A percentile compares a stretch with the other conserved stretches of the same genome.
These are phyloP conservation scores for Ornithoptera priamus DNA, from an alignment of 2,888 invertebrate species.

Conservation along the genomic window DNA sequence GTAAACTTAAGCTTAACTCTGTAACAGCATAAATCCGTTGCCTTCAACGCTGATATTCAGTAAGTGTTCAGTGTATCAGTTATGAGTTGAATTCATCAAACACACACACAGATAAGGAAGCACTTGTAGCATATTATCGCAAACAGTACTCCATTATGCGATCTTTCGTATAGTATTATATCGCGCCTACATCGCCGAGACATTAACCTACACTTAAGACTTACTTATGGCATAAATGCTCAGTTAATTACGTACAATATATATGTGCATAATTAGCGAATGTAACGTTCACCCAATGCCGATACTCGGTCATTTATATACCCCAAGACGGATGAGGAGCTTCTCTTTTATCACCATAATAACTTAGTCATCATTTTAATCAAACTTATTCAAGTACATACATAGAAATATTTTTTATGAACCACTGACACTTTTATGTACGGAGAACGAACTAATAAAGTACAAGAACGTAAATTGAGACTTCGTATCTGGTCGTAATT, in stretches of 20 bases:
- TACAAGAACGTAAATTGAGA: too few relatives aligned
- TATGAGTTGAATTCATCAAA: neutral
- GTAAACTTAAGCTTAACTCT: neutral
- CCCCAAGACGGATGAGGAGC: too few relatives aligned
- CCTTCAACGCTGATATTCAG: neutral
- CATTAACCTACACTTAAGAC: slow-evolving; percentile 20
- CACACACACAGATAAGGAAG: slow-evolving; percentile 16
- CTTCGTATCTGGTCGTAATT: too few relatives aligned
- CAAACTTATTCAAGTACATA: too few relatives aligned
- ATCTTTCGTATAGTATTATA: slow-evolving; percentile 10
- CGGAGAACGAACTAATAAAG: too few relatives aligned
- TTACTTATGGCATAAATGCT: slow-evolving; percentile 16
- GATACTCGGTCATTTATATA: neutral
- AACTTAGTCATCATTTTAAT: too few relatives aligned
- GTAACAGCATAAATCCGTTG: neutral
- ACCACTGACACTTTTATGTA: too few relatives aligned
- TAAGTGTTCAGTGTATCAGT: neutral
- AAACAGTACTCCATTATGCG: slow-evolving; percentile 17
- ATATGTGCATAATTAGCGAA: slow-evolving; percentile 27
- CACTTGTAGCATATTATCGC: slow-evolving; percentile 18
- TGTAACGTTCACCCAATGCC: neutral
- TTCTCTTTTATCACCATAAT: too few relatives aligned
- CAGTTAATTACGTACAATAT: slow-evolving; percentile 18
- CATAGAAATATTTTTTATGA: too few relatives aligned
- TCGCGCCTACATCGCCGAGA: slow-evolving; percentile 2